Evolutionary conservation across 2,113 vertebrate species (phyloP).

Genomic region (Orcinus orca): DNA sequence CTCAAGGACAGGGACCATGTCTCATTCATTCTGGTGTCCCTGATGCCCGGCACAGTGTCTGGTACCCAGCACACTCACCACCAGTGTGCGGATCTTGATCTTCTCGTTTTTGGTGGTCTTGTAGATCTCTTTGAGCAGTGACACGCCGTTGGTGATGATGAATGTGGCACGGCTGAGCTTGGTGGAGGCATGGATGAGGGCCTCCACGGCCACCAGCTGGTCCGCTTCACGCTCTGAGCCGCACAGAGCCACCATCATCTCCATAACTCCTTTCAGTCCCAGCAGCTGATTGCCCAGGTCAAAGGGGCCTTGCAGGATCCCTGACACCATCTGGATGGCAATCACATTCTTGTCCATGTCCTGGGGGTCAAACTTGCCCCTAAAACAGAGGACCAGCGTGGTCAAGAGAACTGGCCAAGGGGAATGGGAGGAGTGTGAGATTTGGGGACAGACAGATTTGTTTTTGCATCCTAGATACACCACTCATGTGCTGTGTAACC

Average conservation of each 20-base stretch:
- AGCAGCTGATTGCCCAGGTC: constrained; percentile 94
- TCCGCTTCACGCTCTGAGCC: constrained; percentile 94
- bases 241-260: constrained; percentile 98
- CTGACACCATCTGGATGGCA: constrained; percentile 94
- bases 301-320: constrained; percentile 95
- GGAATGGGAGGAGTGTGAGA: not conserved
- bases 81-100: constrained; percentile 96
- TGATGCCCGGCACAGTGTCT: rapidly evolving
- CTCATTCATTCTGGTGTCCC: not conserved
- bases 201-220: constrained; percentile 97
- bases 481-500: not conserved
- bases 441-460: not conserved
- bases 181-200: constrained; percentile 93
- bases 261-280: constrained; percentile 94
- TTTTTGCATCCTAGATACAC: not conserved
- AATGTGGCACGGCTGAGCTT: constrained; percentile 97
- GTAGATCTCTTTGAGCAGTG: constrained; percentile 95
- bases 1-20: not conserved
- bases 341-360: constrained; percentile 97
- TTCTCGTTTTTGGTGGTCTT: constrained; percentile 98
- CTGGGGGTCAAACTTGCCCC: constrained; percentile 95
- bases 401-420: not conserved
- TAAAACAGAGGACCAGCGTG: constrained; percentile 69
- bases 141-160: constrained; percentile 95
- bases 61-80: constrained; percentile 85